Conservation (phyloP, 2,797 vertebrate species). For the Sitta carolinensis region DNA sequence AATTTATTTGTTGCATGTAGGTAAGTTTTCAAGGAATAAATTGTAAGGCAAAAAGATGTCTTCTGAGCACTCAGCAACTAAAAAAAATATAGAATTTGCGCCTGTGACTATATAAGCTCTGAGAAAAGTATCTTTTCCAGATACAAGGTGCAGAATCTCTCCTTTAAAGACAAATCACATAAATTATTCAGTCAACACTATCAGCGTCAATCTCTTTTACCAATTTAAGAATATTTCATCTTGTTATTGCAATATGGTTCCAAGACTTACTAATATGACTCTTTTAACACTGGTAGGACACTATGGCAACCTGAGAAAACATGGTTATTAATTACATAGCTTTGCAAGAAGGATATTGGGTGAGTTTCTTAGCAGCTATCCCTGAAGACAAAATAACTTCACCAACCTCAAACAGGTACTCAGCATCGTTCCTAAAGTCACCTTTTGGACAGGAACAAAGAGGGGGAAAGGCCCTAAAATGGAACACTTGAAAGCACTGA, state of each 20-base stretch:
- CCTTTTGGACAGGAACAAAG: neutral
- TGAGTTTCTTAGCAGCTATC: neutral
- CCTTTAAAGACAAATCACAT: neutral
- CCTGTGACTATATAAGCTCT: neutral
- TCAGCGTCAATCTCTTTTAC: neutral
- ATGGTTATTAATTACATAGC: neutral
- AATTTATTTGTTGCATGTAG: neutral
- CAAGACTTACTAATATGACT: neutral
- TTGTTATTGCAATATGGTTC: neutral
- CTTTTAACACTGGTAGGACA: neutral
- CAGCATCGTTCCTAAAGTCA: neutral
- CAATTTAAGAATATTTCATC: neutral
- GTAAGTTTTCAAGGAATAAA: neutral
- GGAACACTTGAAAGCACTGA: neutral
- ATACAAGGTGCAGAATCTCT: neutral
- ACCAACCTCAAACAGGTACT: neutral
- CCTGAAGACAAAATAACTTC: neutral
- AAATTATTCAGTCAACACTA: neutral
- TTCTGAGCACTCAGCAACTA: neutral
- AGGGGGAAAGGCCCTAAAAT: fast-evolving
- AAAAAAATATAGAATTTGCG: neutral
- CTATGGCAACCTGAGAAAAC: neutral
- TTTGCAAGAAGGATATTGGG: neutral
- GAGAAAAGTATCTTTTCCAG: neutral
- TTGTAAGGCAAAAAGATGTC: neutral